Evolutionary conservation across 2,888 invertebrate species (phyloP), one percentile per base, ranked within the genome.

Genomic region (Drosophila greeni): DNA sequence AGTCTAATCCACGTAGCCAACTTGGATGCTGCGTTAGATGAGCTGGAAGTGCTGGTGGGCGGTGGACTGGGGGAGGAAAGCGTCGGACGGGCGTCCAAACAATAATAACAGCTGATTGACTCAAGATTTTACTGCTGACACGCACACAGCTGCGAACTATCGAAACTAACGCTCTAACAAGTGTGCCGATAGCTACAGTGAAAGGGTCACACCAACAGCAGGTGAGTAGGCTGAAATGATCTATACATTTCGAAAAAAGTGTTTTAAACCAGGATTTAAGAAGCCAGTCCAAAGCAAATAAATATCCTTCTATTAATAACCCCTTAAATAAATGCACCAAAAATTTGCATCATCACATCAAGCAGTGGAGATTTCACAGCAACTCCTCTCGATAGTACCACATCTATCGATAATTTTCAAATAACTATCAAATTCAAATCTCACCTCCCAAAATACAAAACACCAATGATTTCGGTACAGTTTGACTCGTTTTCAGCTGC

Each of bases 401-500:
- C 11, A 18, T 24, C 18, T 36, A 62, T 62, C 61, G 60, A 62
- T 60, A 43, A 59, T n/a, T n/a, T n/a, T n/a, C n/a, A n/a, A n/a
- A n/a, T n/a, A n/a, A n/a, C n/a, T 34, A 49, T 42, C 48, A 37
- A 43, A 48, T 37, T 56, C 39, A 49, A 53, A 53, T 24, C n/a
- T 2, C 12, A 12, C 9, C 34, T 31, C 16, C 29, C 29, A 18
- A 20, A 66, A 59, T 24, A 54, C 59, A 67, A 59, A 59, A 67
- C 66, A 45, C 34, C 18, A 52, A 5, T 39, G 37, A 54, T 66
- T 47, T 36, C 23, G 33, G 7, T 68, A 61, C 29, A 40, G 5
- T 51, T 67, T 58, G 66, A 66, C 47, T 66, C 24, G 29, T 6
- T 54, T 54, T 20, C 59, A 67, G 67, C 59, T 67, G 20, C 52